These are phyloP conservation scores for Nephila pilipes DNA, from an alignment of 1,140 invertebrate species.

Conservation along the genomic window DNA sequence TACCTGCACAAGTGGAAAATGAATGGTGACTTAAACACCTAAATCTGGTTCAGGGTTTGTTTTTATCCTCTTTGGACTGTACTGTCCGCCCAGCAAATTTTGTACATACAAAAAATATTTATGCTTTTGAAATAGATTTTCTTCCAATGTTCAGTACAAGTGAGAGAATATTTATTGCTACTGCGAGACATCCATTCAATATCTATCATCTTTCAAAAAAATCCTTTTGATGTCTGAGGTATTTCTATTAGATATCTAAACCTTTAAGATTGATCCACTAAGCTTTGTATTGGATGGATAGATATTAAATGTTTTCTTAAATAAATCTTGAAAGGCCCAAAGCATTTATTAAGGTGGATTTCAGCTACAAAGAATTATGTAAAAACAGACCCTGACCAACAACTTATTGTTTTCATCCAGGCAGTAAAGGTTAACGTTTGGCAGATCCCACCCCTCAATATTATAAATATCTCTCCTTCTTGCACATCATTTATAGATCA, in stretches of 20 bases:
- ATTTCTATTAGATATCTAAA: too few species aligned
- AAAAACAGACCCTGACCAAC: slow-evolving; percentile 65
- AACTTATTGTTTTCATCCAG: slow-evolving; percentile 56
- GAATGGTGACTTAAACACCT: slow-evolving; percentile 16
- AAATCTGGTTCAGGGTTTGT: slow-evolving; percentile 62
- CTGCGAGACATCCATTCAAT: too few species aligned
- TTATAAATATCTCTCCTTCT: slow-evolving; percentile 47
- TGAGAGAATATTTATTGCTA: background rate
- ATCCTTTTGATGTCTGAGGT: too few species aligned
- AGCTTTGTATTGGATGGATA: too few species aligned
- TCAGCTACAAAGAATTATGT: background rate
- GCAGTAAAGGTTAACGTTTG: slow-evolving; percentile 74
- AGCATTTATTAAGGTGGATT: slow-evolving; percentile 48
- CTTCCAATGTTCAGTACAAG: background rate
- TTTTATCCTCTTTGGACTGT: slow-evolving; percentile 1
- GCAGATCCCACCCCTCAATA: slow-evolving; percentile 43
- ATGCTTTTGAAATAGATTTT: background rate
- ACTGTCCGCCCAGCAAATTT: background rate
- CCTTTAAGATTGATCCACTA: too few species aligned
- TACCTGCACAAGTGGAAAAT: slow-evolving; percentile 46
- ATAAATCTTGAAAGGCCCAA: background rate
- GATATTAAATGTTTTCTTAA: background rate
- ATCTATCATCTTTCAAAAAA: too few species aligned
- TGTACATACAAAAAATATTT: slow-evolving; percentile 33
- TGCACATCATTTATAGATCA: slow-evolving; percentile 74